These are phyloP conservation scores for Ophion ellenae DNA, from an alignment of 2,888 invertebrate genomes.

Conservation along the genomic window DNA sequence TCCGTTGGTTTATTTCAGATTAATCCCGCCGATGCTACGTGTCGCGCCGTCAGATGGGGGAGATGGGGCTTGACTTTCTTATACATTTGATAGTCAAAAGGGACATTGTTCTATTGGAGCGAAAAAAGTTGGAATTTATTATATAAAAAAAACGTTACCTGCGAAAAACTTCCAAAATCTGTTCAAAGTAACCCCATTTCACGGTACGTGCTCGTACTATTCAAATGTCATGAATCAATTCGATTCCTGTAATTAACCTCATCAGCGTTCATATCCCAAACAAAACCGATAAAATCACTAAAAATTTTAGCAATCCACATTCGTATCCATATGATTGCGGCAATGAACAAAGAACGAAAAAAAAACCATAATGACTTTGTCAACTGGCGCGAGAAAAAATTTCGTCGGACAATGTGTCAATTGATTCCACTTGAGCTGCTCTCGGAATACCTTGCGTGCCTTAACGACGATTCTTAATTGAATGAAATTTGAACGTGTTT, in stretches of 20 bases:
- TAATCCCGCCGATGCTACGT: no score
- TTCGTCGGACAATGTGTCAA: background rate
- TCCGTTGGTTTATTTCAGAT: no score
- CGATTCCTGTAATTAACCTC: background rate
- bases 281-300: no score
- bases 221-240: background rate
- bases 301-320: background rate
- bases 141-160: background rate
- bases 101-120: no score
- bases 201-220: background rate
- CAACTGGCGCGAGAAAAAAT: background rate
- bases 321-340: background rate
- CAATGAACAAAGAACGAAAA: background rate
- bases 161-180: background rate
- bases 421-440: background rate
- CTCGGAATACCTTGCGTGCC: background rate
- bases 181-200: no score
- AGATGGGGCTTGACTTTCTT: no score
- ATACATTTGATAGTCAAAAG: no score
- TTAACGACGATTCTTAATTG: constrained; percentile 2
- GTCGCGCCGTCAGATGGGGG: no score
- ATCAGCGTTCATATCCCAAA: background rate
- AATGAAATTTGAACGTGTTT: background rate
- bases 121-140: no score
- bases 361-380: background rate